Evolutionary conservation across 2,888 invertebrate genomes (phyloP), one percentile per base, ranked within the genome.

Genomic region (Cheilosia variabilis): DNA sequence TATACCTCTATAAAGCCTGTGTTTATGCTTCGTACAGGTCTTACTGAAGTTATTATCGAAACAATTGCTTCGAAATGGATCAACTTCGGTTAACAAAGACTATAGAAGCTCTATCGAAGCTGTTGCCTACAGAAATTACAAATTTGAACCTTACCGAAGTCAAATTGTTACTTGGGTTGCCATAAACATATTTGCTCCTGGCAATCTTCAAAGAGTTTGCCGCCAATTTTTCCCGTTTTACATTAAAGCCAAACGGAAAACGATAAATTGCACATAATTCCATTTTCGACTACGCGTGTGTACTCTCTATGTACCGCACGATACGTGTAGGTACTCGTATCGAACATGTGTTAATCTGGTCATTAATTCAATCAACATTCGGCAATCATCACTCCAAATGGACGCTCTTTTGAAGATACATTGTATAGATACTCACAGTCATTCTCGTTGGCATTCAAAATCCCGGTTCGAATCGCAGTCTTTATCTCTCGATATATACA

Each of bases 281-380:
- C 43, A 27, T 60, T 45, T 45, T 45, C 60, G 41, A 43, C 45
- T 27, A 63, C 63, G n/a, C 58, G 47, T 37, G 24, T 71, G 63
- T 45, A 53, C 31, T 73, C 63, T 57, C 34, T 22, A 9, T 31
- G 31, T 31, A 63, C 63, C 27, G 47, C 62, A 55, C 22, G 31
- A 45, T 55, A 41, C 7, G 3, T 24, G 24, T 31, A 2, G 7
- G 31, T 27, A 27, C 31, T 31, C 31, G 17, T 27, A 41, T 43
- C 27, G 53, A 47, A n/a, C 73, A 52, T 66, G 34, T 53, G 47
- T 17, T 37, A 66, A 22, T 31, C 41, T 37, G 43, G 19, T 55
- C 53, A 73, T 73, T 73, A 73, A 73, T 62, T 73, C 53, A 62
- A 73, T 73, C 73, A 73, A 47, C 71, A 60, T 71, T 58, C 58